These are phyloP conservation scores for Ephialtes manifestator DNA, from an alignment of 2,888 invertebrate genomes.

Conservation along the genomic window DNA sequence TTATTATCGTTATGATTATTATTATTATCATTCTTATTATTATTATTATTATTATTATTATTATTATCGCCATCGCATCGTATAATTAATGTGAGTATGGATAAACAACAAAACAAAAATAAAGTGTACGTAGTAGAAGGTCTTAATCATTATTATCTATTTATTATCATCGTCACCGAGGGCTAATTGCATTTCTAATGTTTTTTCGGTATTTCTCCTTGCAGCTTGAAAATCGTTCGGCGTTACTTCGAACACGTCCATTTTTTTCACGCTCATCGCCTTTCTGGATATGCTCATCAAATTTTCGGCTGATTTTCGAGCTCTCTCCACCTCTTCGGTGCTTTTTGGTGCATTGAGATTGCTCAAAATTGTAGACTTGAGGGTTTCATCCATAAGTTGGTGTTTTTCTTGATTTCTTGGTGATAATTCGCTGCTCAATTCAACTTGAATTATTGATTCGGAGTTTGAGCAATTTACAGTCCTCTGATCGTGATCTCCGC, in stretches of 20 bases:
- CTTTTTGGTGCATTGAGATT: constrained; percentile 68
- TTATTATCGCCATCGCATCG: constrained; percentile 70
- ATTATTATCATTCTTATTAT: constrained; percentile 51
- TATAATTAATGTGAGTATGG: constrained; percentile 80
- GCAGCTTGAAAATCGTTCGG: background rate
- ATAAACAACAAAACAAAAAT: constrained; percentile 71
- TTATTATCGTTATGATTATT: constrained; percentile 71
- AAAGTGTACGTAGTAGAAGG: constrained; percentile 78
- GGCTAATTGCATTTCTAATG: constrained; percentile 75
- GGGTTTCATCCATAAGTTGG: constrained; percentile 49
- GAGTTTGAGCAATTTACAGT: background rate
- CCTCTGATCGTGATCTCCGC: background rate
- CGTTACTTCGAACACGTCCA: background rate
- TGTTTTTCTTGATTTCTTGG: constrained; percentile 13
- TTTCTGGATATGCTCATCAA: constrained; percentile 65
- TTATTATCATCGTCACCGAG: constrained; percentile 65
- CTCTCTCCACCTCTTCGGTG: constrained; percentile 66
- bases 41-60: constrained; percentile 68
- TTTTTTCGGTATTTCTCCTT: constrained; percentile 63
- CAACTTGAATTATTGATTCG: background rate
- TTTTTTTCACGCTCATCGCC: constrained; percentile 71
- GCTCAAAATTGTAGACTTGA: constrained; percentile 67
- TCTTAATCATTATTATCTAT: constrained; percentile 60
- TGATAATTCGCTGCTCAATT: background rate
- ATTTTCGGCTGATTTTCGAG: constrained; percentile 68